These are phyloP conservation scores for Loxodonta africana DNA, from an alignment of 2,113 vertebrate genomes.

Conservation along the genomic window DNA sequence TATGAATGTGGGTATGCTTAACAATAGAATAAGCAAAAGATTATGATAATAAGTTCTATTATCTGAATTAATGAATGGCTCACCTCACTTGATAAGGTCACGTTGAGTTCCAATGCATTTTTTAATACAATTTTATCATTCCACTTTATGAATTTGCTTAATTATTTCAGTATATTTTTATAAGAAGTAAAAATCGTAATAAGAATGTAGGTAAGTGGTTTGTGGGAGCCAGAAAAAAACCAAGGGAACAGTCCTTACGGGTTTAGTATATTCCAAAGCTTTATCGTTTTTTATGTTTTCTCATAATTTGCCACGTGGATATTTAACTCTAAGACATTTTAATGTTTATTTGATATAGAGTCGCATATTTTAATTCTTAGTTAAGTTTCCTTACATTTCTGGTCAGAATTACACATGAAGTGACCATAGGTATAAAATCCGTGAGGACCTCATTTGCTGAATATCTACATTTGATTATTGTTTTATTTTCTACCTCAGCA, in stretches of 20 bases:
- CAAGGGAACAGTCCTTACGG: background rate
- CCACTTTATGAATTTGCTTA: constrained; percentile 76
- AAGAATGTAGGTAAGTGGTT: constrained; percentile 41
- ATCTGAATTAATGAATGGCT: constrained; percentile 87
- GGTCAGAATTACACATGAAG: constrained; percentile 6
- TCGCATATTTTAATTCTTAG: background rate
- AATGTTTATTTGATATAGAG: background rate
- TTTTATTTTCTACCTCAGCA: background rate
- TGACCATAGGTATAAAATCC: background rate
- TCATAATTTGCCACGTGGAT: background rate
- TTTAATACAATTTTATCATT: constrained; percentile 83
- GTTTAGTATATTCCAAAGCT: constrained; percentile 18
- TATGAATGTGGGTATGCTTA: constrained; percentile 71
- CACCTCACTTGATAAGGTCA: constrained; percentile 86
- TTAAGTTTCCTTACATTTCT: background rate
- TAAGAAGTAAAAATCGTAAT: constrained; percentile 74
- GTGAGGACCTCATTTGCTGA: background rate
- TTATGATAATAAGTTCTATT: constrained; percentile 85
- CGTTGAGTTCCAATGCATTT: constrained; percentile 73
- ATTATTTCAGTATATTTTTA: constrained; percentile 80
- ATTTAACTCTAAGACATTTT: background rate
- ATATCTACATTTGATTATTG: background rate
- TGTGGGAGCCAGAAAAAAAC: background rate
- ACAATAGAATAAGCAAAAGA: constrained; percentile 79
- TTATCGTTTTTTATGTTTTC: background rate